Conservation (phyloP, 2,888 invertebrate genomes). For the Drosophila monieri region DNA sequence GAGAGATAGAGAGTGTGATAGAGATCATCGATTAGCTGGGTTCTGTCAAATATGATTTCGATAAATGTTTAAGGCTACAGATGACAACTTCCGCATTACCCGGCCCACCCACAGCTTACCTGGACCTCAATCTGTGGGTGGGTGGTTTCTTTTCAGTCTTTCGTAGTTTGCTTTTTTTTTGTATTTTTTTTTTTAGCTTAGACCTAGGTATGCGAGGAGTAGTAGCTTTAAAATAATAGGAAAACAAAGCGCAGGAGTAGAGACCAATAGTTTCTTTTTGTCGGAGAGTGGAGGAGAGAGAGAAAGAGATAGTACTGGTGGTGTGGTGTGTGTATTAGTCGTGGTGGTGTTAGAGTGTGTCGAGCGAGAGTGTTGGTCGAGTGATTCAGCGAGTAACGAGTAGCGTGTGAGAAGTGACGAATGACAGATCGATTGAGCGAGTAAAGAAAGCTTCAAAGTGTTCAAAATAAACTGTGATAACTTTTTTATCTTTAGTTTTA, state of each 20-base stretch:
- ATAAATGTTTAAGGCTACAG: constrained; percentile 30
- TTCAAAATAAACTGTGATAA: neutral
- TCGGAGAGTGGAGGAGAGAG: constrained; percentile 19
- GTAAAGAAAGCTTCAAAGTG: neutral
- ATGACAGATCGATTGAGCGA: neutral
- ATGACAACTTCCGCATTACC: constrained; percentile 17
- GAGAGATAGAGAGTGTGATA: constrained; percentile 21
- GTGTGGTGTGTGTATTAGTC: constrained; percentile 10
- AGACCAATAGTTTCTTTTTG: constrained; percentile 13
- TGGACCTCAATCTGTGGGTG: constrained; percentile 51
- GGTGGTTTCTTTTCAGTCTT: constrained; percentile 13
- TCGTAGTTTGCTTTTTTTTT: constrained; percentile 7
- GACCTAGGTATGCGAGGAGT: constrained; percentile 45
- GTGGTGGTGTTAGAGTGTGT: constrained; percentile 20
- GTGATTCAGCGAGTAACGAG: constrained; percentile 1
- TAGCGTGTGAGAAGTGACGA: neutral
- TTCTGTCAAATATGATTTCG: constrained; percentile 31
- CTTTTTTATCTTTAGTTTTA: neutral
- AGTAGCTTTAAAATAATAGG: constrained; percentile 52
- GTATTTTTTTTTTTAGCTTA: constrained; percentile 39
- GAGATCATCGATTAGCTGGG: constrained; percentile 37
- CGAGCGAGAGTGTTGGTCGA: constrained; percentile 2
- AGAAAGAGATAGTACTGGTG: constrained; percentile 31
- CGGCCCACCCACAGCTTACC: constrained; percentile 59
- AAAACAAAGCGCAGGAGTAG: constrained; percentile 45